Base-by-base conservation (phyloP, 1,140 invertebrate species). In the Drosophila aff. region DNA sequence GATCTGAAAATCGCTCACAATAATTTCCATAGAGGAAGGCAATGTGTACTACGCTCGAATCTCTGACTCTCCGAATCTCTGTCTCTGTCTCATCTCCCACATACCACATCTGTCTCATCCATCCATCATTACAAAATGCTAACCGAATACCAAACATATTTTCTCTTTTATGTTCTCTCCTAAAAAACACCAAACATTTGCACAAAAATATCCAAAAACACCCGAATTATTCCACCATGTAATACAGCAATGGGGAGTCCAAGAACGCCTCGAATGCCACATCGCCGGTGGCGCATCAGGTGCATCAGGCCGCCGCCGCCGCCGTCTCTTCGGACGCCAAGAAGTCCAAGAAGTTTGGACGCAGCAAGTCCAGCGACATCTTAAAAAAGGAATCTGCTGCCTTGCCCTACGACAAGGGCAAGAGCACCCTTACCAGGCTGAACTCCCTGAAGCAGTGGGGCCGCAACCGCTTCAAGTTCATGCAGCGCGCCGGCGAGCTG, bases 381-480 rank as follows among this genome's bases (percentile, higher is more conserved):
- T 95, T 95, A 94, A 95, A 94, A 95, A 93, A 92, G 83, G 91
- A 92, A 89, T 85, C 89, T 91, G 84, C 91, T 92, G 85, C 92
- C 90, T 92, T 92, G 80, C 92, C 91, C 72, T 92, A 95, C 94
- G 94, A 95, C 93, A 95, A 93, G 36, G 86, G 91, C 31, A 92
- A 92, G 79, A 92, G 57, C 78, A 93, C 89, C 1, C 95, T 95
- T 78, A 96, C 96, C 36, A 96, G 97, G 79, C 96, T 97, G 79
- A 96, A 97, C 92, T 96, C 95, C 13, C 92, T 97, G 43, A 97
- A 97, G 91, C 95, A 96, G 91, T 97, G 97, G 97, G 96, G 96
- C 26, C 95, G 95, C 81, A 96, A 95, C 55, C 94, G 96, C 78
- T 94, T 97, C 78, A 96, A 96, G 86, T 94, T 96, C 79, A 96